Percentiles rank a stretch among this genome's conserved stretches.
phyloP scores from a whole-genome alignment of 23 tunicate genomes.

The Halocynthia aurantium region DNA sequence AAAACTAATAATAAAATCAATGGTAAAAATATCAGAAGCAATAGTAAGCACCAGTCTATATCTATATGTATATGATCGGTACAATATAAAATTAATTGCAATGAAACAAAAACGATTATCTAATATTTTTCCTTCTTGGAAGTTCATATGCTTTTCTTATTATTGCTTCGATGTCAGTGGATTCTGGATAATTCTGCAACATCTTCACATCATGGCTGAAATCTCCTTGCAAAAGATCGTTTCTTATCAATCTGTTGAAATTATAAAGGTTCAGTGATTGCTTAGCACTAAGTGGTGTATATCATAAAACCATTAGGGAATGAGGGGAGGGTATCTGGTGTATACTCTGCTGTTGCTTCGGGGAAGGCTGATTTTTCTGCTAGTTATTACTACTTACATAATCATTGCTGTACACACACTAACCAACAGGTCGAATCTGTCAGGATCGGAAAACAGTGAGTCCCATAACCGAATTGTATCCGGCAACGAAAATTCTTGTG shows the following conservation, averaged over 20 bases:
- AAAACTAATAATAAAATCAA: no score
- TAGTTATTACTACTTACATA: conserved; percentile 25
- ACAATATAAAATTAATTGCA: no score
- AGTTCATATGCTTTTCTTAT: conserved; percentile 33
- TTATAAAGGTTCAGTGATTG: background rate
- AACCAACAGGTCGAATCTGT: conserved; percentile 61
- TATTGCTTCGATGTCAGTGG: conserved; percentile 19
- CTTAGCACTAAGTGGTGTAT: background rate
- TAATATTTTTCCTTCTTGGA: background rate
- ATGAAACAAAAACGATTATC: no score
- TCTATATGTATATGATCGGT: no score
- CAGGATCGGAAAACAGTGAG: conserved; percentile 63
- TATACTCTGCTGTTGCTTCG: no score
- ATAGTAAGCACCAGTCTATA: no score
- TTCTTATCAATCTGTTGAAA: conserved; percentile 51
- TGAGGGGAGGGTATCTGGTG: no score
- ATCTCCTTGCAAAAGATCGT: conserved; percentile 42
- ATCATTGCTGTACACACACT: conserved; percentile 80
- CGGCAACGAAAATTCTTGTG: conserved; percentile 93
- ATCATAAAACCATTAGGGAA: no score
- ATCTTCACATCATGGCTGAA: conserved; percentile 77
- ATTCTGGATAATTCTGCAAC: conserved; percentile 67
- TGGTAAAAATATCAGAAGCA: no score
- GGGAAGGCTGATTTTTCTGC: no score
- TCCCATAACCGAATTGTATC: conserved; percentile 96